Evolutionary conservation across 2,888 invertebrate species (phyloP), one percentile per base, ranked within the genome.

Genomic region (Andrena trimmerana): DNA sequence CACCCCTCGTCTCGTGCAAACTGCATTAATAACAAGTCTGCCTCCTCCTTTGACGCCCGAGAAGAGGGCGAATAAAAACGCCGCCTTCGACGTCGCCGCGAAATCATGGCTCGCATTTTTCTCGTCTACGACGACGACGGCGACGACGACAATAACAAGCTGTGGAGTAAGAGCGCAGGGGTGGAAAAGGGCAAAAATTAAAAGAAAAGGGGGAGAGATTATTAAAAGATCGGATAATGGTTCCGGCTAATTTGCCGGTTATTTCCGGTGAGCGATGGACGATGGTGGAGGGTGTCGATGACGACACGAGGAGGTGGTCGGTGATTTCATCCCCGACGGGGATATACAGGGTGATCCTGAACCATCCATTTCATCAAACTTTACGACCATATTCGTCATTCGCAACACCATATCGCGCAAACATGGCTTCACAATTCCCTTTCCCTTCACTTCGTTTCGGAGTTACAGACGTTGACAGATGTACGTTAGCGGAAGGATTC

Each of bases 301-400:
- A 72, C 62, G 69, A 62, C 50, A 29, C 59, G 42, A 1, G 13
- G 16, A n/a, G 74, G 65, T 74, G 78, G 31, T 50, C 54, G 78
- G 73, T 77, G 88, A 85, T 88, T 88, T 79, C 83, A 76, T 80
- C 83, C 78, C 63, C 76, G 81, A 29, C 62, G 70, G 73, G 72
- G 52, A 10, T 67, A 29, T 50, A 67, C 10, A 52, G 54, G 54
- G 54, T 54, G 54, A 42, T 42, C 13, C 42, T 1, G 42, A 42
- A 13, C 5, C 42, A 42, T 42, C 16, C 1, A 16, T 42, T 42
- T 42, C 16, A 42, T 42, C 42, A 42, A 42, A 42, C 16, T 42
- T 42, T 16, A 16, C 42, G 42, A 42, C 16, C 42, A 13, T 42
- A 16, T 42, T 16, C 4, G 5, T 42, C 42, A 16, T 42, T 42